These are phyloP conservation scores for Limnothrissa miodon DNA, from an alignment of 2,113 vertebrate genomes.

Conservation along the genomic window DNA sequence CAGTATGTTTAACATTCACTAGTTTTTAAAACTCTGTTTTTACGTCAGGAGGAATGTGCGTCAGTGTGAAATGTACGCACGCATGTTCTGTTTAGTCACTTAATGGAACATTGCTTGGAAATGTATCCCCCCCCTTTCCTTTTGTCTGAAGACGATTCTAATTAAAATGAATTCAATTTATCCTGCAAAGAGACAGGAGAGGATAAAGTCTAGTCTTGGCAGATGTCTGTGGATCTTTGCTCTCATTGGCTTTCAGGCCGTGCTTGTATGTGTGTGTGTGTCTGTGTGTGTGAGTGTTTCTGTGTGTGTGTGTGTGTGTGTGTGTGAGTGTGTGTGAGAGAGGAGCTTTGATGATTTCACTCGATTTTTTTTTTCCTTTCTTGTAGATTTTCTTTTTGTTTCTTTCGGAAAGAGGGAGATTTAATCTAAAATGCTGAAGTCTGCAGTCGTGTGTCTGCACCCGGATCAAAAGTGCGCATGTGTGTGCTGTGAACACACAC, in stretches of 20 bases:
- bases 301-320: too few relatives aligned
- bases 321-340: neutral
- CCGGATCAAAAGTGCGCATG: conserved; percentile 9
- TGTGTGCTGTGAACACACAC: conserved; percentile 13
- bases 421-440: conserved; percentile 38
- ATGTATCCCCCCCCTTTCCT: neutral
- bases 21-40: neutral
- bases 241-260: neutral
- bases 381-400: conserved; percentile 37
- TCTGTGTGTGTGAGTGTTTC: conserved; percentile 1
- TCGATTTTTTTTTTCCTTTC: conserved; percentile 35
- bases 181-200: neutral
- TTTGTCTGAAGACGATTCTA: conserved; percentile 9
- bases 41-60: neutral
- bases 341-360: conserved; percentile 28
- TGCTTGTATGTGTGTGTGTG: neutral
- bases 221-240: neutral
- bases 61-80: neutral
- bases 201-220: conserved; percentile 18
- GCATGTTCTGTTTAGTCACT: neutral
- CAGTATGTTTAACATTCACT: neutral
- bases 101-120: neutral
- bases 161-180: conserved; percentile 7
- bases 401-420: conserved; percentile 35
- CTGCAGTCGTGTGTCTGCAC: neutral